Evolutionary conservation across 2,888 invertebrate species (phyloP).

Genomic region (Helicoverpa assulta): DNA sequence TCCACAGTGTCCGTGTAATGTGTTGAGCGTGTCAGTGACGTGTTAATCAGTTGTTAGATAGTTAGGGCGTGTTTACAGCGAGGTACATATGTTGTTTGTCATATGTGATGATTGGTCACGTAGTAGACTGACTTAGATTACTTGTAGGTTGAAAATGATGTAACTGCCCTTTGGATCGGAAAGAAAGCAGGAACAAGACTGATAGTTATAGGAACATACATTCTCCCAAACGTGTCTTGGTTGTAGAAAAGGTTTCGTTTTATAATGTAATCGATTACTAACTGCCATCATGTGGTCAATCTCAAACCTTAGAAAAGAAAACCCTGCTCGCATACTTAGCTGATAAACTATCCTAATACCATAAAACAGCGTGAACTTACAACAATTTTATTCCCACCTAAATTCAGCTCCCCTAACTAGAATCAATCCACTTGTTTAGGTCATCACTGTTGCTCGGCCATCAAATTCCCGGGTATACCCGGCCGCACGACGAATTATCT

Average conservation of each 20-base stretch:
- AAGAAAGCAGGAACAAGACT: too few relatives aligned
- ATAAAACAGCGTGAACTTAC: neutral
- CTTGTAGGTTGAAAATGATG: too few relatives aligned
- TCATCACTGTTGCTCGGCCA: neutral
- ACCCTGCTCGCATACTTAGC: too few relatives aligned
- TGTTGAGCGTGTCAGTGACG: constrained; percentile 9
- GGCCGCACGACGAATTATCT: neutral
- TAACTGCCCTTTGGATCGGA: too few relatives aligned
- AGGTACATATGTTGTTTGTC: neutral
- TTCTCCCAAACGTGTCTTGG: too few relatives aligned
- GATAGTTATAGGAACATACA: too few relatives aligned
- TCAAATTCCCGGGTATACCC: constrained; percentile 1
- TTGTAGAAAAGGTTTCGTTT: too few relatives aligned
- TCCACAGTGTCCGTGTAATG: neutral
- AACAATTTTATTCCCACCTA: neutral
- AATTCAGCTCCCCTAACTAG: neutral
- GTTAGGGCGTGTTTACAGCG: neutral
- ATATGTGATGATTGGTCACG: neutral
- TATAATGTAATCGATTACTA: too few relatives aligned
- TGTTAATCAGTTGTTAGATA: constrained; percentile 13
- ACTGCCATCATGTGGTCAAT: too few relatives aligned
- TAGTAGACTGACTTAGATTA: too few relatives aligned
- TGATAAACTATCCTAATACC: neutral
- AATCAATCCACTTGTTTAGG: neutral
- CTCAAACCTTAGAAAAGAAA: too few relatives aligned